Conservation (phyloP, 2,113 vertebrate species). For the Caranx melampygus region DNA sequence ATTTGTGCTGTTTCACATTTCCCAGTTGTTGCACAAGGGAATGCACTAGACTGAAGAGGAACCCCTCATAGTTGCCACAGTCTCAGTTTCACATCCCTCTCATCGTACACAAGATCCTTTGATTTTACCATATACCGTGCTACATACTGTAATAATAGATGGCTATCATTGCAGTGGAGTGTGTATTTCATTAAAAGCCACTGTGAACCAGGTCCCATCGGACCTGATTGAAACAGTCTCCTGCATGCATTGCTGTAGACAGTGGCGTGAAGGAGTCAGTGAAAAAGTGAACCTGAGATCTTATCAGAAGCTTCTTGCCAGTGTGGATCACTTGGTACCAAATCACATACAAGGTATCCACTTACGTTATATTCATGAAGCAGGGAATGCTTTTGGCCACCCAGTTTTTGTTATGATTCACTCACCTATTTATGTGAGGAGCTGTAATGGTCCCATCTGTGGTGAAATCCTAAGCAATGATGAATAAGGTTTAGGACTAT, state of each 20-base stretch:
- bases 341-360: slow-evolving; percentile 49
- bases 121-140: slow-evolving; percentile 34
- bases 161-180: slow-evolving; percentile 59
- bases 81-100: slow-evolving; percentile 44
- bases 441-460: slow-evolving; percentile 40
- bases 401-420: slow-evolving; percentile 34
- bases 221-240: slow-evolving; percentile 30
- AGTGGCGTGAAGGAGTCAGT: slow-evolving; percentile 40
- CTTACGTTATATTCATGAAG: slow-evolving; percentile 4
- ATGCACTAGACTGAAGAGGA: slow-evolving; percentile 2
- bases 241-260: slow-evolving; percentile 39
- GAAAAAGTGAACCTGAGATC: slow-evolving; percentile 62
- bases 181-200: slow-evolving; percentile 70
- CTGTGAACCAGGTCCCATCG: slow-evolving; percentile 23
- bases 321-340: slow-evolving; percentile 25
- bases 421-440: slow-evolving; percentile 55
- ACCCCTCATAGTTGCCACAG: slow-evolving; percentile 2
- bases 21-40: slow-evolving; percentile 24
- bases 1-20: slow-evolving; percentile 33
- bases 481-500: slow-evolving; percentile 27
- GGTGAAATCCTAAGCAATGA: slow-evolving; percentile 36
- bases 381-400: slow-evolving; percentile 38
- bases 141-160: slow-evolving; percentile 67
- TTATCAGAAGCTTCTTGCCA: slow-evolving; percentile 54
- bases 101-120: slow-evolving; percentile 31